These are phyloP conservation scores for Neoascia interrupta DNA, from an alignment of 2,888 invertebrate species.

Conservation along the genomic window DNA sequence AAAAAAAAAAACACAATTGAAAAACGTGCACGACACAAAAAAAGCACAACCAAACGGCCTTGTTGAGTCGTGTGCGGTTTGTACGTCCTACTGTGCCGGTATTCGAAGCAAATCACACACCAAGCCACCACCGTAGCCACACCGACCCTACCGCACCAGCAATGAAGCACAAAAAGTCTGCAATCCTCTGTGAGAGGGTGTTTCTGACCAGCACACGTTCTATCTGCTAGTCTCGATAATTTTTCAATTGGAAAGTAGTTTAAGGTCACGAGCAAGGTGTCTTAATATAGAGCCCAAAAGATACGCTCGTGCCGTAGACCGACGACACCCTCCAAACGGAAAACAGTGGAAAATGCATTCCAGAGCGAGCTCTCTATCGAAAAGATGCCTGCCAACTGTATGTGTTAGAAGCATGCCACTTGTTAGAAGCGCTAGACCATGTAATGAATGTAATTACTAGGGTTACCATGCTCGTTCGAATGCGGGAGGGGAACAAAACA, in stretches of 20 bases:
- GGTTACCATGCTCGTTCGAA: constrained; percentile 56
- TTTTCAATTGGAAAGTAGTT: constrained; percentile 68
- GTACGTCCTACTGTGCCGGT: constrained; percentile 62
- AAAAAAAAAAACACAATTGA: constrained; percentile 8
- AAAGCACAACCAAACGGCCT: constrained; percentile 49
- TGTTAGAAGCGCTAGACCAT: constrained; percentile 77
- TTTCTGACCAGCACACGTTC: neutral
- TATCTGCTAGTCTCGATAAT: constrained; percentile 8
- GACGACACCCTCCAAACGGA: neutral
- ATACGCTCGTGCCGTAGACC: neutral
- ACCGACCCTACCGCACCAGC: neutral
- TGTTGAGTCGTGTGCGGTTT: constrained; percentile 68
- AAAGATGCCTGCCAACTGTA: too few relatives aligned
- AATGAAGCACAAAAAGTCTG: neutral
- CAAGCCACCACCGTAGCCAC: too few relatives aligned
- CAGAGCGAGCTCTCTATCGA: constrained; percentile 37
- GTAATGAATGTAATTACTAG: constrained; percentile 78
- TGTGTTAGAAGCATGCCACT: constrained; percentile 56
- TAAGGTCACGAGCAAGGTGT: constrained; percentile 63
- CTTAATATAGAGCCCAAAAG: constrained; percentile 6
- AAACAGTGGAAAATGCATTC: constrained; percentile 36
- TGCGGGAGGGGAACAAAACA: constrained; percentile 8
- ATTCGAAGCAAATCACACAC: too few relatives aligned
- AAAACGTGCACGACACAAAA: constrained; percentile 39
- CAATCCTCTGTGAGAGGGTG: constrained; percentile 41